Evolutionary conservation across 64 coral and sea anemone species (phyloP).

Genomic region (Montipora cactus): DNA sequence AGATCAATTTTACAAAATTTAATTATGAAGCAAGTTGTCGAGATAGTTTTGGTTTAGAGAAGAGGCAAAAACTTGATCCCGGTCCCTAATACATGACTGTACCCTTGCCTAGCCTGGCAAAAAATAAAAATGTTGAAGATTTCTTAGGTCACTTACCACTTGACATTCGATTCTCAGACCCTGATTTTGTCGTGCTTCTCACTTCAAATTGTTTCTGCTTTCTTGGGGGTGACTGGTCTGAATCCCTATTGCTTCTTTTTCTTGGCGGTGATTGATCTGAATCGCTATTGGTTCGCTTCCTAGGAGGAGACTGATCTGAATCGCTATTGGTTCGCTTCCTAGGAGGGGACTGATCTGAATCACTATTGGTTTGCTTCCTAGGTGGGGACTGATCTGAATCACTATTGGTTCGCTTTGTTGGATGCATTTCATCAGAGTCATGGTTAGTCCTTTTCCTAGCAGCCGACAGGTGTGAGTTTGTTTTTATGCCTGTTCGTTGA

Average conservation of each 20-base stretch:
- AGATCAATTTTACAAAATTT: too few relatives aligned
- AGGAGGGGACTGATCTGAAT: constrained; percentile 72
- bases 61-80: too few relatives aligned
- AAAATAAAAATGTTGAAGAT: neutral
- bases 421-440: constrained; percentile 51
- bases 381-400: constrained; percentile 77
- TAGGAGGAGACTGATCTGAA: constrained; percentile 79
- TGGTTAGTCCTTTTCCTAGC: constrained; percentile 43
- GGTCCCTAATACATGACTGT: too few relatives aligned
- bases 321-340: constrained; percentile 37
- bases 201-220: constrained; percentile 13
- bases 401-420: constrained; percentile 18
- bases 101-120: too few relatives aligned
- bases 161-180: constrained; percentile 23
- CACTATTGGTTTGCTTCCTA: constrained; percentile 14
- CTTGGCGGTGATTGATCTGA: constrained; percentile 79
- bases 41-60: too few relatives aligned
- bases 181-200: neutral
- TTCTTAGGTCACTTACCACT: constrained; percentile 37
- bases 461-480: constrained; percentile 51
- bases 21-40: too few relatives aligned
- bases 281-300: constrained; percentile 35
- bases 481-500: constrained; percentile 21
- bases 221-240: constrained; percentile 69
- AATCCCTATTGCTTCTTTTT: constrained; percentile 45